Conservation (phyloP, 2,113 vertebrate species). For the Alosa alosa region DNA sequence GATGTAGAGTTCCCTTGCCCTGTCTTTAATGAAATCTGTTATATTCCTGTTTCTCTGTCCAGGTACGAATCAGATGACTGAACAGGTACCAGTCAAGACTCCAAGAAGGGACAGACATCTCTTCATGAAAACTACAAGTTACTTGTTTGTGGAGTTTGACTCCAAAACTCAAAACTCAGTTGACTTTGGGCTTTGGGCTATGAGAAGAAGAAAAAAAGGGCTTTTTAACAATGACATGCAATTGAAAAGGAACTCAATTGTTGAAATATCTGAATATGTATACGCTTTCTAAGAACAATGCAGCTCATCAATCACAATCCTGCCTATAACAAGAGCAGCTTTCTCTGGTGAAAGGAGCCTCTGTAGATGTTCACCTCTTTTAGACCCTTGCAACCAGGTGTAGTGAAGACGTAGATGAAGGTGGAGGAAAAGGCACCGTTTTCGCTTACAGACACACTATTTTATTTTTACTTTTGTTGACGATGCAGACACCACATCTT, state of each 20-base stretch:
- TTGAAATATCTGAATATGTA: neutral
- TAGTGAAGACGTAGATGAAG: neutral
- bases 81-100: neutral
- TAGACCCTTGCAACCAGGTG: neutral
- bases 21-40: neutral
- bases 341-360: neutral
- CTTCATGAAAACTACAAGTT: conserved; percentile 11
- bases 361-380: neutral
- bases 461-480: neutral
- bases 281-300: neutral
- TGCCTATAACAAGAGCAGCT: neutral
- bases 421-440: neutral
- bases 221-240: neutral
- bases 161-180: neutral
- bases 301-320: neutral
- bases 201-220: neutral
- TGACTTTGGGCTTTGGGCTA: neutral
- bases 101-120: neutral
- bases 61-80: conserved; percentile 77
- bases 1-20: neutral
- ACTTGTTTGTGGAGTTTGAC: neutral
- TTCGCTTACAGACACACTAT: neutral
- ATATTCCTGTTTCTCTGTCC: conserved; percentile 33
- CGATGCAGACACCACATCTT: neutral
- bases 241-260: neutral